A percentile compares a stretch with the other conserved stretches of the same genome.
phyloP scores from a whole-genome alignment of 2,797 vertebrate genomes.

The Heliangelus exortis region DNA sequence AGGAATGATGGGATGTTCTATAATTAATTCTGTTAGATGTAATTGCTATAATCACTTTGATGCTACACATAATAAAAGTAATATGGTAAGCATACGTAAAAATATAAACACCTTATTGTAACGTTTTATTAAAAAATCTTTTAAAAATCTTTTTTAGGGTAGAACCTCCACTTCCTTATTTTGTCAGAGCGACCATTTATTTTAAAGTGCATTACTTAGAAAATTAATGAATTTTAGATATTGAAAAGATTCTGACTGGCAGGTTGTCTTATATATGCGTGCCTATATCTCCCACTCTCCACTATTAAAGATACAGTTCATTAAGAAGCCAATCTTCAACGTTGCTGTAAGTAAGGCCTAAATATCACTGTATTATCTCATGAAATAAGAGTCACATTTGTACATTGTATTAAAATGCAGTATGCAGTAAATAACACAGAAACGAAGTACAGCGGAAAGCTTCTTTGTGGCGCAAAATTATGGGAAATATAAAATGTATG shows the following conservation, averaged over 20 bases:
- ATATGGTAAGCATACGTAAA: constrained; percentile 80
- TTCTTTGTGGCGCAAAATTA: constrained; percentile 36
- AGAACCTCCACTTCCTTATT: not conserved
- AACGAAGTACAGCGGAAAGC: not conserved
- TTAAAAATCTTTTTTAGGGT: not conserved
- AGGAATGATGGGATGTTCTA: constrained; percentile 78
- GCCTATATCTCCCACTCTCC: not conserved
- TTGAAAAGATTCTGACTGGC: constrained; percentile 50
- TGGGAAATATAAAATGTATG: constrained; percentile 54
- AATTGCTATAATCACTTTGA: constrained; percentile 86
- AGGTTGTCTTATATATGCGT: not conserved
- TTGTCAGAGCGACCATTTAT: constrained; percentile 1
- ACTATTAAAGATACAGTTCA: constrained; percentile 58
- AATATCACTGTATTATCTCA: not conserved
- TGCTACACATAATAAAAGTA: constrained; percentile 85
- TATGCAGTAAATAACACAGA: not conserved
- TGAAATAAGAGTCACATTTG: not conserved
- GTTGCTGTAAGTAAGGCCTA: not conserved
- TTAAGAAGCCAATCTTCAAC: constrained; percentile 51
- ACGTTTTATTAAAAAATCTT: constrained; percentile 50
- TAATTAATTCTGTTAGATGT: constrained; percentile 86
- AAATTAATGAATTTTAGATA: constrained; percentile 48
- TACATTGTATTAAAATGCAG: not conserved
- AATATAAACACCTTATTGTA: constrained; percentile 81
- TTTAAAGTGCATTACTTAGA: constrained; percentile 8